phyloP scores from a whole-genome alignment of 2,113 vertebrate genomes.

The Chaenogobius annularis region DNA sequence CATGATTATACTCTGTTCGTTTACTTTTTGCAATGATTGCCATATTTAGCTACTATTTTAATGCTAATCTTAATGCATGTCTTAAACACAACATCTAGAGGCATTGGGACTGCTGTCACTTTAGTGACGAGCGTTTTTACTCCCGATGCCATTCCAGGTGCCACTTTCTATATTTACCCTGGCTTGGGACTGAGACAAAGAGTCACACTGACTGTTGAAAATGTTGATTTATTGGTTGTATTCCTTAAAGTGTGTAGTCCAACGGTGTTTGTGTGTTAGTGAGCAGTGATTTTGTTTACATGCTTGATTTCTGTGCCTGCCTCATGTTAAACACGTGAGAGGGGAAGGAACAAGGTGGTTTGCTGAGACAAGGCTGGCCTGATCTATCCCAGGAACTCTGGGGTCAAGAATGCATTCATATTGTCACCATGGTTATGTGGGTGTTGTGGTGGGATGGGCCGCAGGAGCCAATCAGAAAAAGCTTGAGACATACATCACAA shows the following conservation, averaged over 20 bases:
- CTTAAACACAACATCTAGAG: background rate
- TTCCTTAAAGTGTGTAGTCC: background rate
- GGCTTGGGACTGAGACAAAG: background rate
- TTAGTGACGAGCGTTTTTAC: no score
- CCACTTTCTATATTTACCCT: no score
- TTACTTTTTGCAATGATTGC: background rate
- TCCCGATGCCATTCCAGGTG: no score
- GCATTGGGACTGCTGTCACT: background rate
- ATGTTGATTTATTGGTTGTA: background rate
- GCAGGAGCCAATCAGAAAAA: constrained; percentile 50
- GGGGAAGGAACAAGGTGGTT: constrained; percentile 7
- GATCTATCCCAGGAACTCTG: constrained; percentile 36
- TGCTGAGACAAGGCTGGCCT: constrained; percentile 17
- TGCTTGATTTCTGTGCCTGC: background rate
- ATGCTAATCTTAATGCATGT: background rate
- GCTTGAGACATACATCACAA: constrained; percentile 26
- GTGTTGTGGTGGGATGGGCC: constrained; percentile 38
- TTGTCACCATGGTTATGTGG: constrained; percentile 36
- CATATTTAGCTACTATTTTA: background rate
- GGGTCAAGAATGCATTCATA: constrained; percentile 52
- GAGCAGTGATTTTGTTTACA: background rate
- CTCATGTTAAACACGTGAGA: constrained; percentile 39
- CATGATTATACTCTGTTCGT: background rate
- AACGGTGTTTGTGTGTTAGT: constrained; percentile 5
- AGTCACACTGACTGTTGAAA: background rate